A percentile compares a stretch with the other conserved stretches of the same genome.
Evolutionary conservation across 2,888 invertebrate genomes (phyloP).

Genomic region (Autographa pulchrina): DNA sequence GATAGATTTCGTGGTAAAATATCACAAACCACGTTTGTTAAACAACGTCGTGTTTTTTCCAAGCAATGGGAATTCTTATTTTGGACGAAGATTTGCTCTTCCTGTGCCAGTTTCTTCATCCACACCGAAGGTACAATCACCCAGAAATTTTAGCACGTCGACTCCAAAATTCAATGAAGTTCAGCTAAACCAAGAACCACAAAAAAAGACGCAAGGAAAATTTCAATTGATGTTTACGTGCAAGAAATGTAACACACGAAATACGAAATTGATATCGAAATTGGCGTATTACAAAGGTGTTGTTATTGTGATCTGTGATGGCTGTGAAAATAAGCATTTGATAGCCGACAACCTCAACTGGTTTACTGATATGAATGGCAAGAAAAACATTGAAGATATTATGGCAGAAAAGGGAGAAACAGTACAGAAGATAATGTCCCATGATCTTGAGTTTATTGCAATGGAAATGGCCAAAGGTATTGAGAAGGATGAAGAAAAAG

Average conservation of each 20-base stretch:
- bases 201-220: constrained; percentile 84
- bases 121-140: constrained; percentile 76
- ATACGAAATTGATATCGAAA: constrained; percentile 95
- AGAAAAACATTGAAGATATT: constrained; percentile 97
- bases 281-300: constrained; percentile 96
- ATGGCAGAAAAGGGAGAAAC: constrained; percentile 96
- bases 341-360: constrained; percentile 99
- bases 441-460: constrained; percentile 86
- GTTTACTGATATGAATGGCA: constrained; percentile 95
- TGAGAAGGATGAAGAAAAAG: constrained; percentile 61
- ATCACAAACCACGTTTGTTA: constrained; percentile 81
- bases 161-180: constrained; percentile 69
- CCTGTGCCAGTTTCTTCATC: constrained; percentile 73
- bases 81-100: constrained; percentile 77
- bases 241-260: constrained; percentile 95
- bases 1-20: constrained; percentile 84
- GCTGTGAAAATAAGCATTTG: constrained; percentile 96
- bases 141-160: constrained; percentile 76
- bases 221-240: constrained; percentile 95
- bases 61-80: constrained; percentile 84
- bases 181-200: constrained; percentile 61
- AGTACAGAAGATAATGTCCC: constrained; percentile 89
- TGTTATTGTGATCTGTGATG: constrained; percentile 96
- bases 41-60: constrained; percentile 84
- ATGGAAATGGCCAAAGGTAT: constrained; percentile 72